Conservation (phyloP, 2,113 vertebrate genomes). For the Centropus bengalensis region DNA sequence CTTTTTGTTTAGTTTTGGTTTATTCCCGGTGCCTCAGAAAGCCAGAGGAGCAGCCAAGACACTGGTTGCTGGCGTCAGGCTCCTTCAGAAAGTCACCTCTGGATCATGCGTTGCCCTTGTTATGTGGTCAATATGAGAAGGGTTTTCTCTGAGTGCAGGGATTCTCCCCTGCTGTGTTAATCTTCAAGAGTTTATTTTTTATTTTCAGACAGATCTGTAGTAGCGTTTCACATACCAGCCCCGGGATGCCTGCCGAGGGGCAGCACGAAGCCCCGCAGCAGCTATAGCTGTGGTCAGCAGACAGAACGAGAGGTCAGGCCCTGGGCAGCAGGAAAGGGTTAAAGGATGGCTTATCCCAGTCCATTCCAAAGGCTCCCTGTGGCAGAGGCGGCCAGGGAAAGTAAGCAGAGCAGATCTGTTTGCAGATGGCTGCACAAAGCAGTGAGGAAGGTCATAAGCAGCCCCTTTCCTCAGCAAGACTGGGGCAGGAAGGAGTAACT, state of each 20-base stretch:
- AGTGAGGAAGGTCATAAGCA: background rate
- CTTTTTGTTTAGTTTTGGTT: slow-evolving; percentile 38
- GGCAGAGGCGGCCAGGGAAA: background rate
- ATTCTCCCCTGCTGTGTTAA: background rate
- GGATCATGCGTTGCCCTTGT: background rate
- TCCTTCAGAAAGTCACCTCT: background rate
- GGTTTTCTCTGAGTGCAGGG: background rate
- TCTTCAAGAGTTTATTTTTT: background rate
- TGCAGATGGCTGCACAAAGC: background rate
- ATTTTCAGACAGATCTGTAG: background rate
- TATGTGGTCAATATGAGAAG: background rate
- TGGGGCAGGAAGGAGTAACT: background rate
- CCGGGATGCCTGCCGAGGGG: background rate
- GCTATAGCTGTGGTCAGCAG: background rate
- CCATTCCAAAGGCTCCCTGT: no score
- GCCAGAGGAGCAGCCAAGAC: background rate
- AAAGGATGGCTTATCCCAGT: background rate
- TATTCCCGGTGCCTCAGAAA: background rate
- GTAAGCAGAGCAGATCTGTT: background rate
- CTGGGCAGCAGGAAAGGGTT: background rate
- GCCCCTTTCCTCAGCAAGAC: background rate
- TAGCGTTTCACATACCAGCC: background rate
- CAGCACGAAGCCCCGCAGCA: no score
- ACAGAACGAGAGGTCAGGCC: background rate
- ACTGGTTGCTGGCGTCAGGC: background rate